Percentiles rank a stretch among this genome's conserved stretches.
phyloP scores from a whole-genome alignment of 1,140 invertebrate species.

The Aphelinus atriplicis region DNA sequence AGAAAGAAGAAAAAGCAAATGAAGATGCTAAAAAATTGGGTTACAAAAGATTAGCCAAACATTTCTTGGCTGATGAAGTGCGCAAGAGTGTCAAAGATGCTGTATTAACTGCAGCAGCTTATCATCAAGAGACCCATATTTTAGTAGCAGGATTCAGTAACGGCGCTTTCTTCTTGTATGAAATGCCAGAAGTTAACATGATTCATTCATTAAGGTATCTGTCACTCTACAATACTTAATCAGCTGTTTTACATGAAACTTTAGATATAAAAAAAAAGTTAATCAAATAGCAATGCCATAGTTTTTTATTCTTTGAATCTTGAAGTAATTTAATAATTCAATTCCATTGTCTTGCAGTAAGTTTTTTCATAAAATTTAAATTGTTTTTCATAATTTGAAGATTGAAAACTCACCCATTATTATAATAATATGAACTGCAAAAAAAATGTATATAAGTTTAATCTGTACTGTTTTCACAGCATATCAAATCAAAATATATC shows the following conservation, averaged over 20 bases:
- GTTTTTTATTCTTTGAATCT: background rate
- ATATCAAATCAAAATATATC: constrained; percentile 85
- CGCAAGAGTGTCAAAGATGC: constrained; percentile 71
- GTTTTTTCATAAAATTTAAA: background rate
- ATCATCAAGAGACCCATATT: constrained; percentile 81
- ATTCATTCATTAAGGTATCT: constrained; percentile 87
- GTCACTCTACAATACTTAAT: background rate
- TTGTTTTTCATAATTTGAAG: constrained; percentile 4
- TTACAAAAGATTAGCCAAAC: constrained; percentile 75
- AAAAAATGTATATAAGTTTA: too few species aligned
- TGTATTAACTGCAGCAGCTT: constrained; percentile 79
- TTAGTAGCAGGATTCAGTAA: constrained; percentile 79
- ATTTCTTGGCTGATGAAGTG: constrained; percentile 78
- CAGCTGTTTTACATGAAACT: background rate
- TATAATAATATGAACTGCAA: constrained; percentile 5
- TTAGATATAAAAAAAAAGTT: background rate
- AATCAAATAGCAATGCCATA: background rate
- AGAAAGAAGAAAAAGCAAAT: constrained; percentile 32
- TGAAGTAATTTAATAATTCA: constrained; percentile 5
- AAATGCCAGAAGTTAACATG: constrained; percentile 90
- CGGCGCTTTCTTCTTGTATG: constrained; percentile 89
- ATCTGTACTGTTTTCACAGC: constrained; percentile 58
- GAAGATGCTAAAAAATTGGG: constrained; percentile 67
- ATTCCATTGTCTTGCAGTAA: background rate
- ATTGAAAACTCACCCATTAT: background rate